Evolutionary conservation across 2,113 vertebrate genomes (phyloP).

Genomic region (Rhea pennata): DNA sequence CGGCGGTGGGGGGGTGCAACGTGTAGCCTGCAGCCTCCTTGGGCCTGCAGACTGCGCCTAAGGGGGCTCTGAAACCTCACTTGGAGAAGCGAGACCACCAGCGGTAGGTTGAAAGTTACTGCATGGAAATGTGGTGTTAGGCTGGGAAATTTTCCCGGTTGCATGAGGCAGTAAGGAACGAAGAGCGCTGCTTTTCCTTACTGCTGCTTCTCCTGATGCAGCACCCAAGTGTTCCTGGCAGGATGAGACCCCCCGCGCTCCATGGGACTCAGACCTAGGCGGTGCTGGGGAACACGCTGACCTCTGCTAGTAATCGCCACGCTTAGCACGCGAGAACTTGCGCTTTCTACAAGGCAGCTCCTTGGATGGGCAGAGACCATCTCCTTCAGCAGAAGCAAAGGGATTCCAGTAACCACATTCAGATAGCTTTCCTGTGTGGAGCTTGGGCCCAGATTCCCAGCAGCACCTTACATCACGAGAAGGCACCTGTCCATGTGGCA

Average conservation of each 20-base stretch:
- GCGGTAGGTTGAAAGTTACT: accelerated
- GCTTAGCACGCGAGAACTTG: not conserved
- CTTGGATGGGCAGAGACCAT: not conserved
- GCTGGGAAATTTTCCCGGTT: not conserved
- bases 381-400: constrained; percentile 38
- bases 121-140: accelerated
- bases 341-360: not conserved
- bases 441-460: not conserved
- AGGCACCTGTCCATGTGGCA: not conserved
- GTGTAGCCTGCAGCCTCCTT: not conserved
- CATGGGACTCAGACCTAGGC: not conserved
- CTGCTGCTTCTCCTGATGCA: not conserved
- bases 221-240: not conserved
- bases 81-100: not conserved
- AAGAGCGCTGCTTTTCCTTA: not conserved
- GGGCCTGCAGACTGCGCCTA: not conserved
- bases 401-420: constrained; percentile 17
- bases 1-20: not conserved
- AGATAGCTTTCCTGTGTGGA: not conserved
- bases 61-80: not conserved
- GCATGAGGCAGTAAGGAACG: not conserved
- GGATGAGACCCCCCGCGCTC: not conserved
- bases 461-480: not conserved
- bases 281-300: not conserved
- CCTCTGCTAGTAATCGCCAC: accelerated